phyloP scores from a whole-genome alignment of 2,888 invertebrate species.

The Luperina nickerlii region DNA sequence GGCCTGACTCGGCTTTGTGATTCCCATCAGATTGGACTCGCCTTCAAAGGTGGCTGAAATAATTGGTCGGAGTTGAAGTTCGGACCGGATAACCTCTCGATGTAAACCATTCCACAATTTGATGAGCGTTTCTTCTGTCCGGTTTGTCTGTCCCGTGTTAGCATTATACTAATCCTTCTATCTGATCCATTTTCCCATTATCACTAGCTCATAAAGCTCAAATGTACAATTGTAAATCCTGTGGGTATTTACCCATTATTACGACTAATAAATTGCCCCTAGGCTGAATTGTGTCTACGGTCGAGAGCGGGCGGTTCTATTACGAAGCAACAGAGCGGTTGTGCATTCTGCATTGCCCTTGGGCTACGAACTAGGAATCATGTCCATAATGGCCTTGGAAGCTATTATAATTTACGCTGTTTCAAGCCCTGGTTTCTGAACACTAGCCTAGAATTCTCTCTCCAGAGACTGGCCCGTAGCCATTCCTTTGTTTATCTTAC shows the following conservation, averaged over 20 bases:
- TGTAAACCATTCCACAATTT: conserved; percentile 41
- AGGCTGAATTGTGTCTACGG: conserved; percentile 57
- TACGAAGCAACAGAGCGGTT: conserved; percentile 53
- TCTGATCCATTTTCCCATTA: conserved; percentile 49
- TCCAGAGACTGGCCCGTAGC: conserved; percentile 39
- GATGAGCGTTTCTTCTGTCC: conserved; percentile 30
- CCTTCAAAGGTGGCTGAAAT: conserved; percentile 53
- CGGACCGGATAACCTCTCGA: conserved; percentile 47
- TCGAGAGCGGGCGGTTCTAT: conserved; percentile 54
- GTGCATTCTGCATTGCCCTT: conserved; percentile 64
- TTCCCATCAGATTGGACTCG: conserved; percentile 44
- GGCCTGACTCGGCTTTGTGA: conserved; percentile 24
- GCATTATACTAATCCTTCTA: conserved; percentile 34
- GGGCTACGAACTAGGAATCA: conserved; percentile 57
- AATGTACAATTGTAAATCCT: conserved; percentile 50
- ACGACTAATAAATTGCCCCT: conserved; percentile 55
- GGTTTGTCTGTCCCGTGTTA: conserved; percentile 30
- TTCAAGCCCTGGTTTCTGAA: conserved; percentile 44
- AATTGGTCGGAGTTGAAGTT: conserved; percentile 55
- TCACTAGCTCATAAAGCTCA: conserved; percentile 41
- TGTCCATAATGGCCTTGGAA: conserved; percentile 57
- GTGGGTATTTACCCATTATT: conserved; percentile 52
- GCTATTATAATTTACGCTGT: conserved; percentile 53
- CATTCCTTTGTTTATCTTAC: conserved; percentile 55
- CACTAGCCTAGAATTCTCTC: conserved; percentile 40